These are phyloP conservation scores for Serrognathus titanus DNA, from an alignment of 2,888 invertebrate species.

Conservation along the genomic window DNA sequence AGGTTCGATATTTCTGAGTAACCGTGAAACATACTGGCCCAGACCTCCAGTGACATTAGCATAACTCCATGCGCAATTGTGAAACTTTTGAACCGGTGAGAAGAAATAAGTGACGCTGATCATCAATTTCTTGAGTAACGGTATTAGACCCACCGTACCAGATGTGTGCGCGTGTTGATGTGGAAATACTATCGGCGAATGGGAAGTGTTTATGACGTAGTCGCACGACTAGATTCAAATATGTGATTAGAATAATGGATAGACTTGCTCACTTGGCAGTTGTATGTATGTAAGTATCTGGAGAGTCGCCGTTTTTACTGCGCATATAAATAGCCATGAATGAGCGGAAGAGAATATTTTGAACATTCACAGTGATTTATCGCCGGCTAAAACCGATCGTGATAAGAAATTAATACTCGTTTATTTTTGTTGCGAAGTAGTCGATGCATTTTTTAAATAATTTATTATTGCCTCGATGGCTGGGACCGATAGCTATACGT, in stretches of 20 bases:
- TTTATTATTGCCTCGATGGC: neutral
- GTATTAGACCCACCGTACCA: conserved; percentile 13
- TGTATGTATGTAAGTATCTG: neutral
- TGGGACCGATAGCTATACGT: neutral
- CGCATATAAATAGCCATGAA: conserved; percentile 12
- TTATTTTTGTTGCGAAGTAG: neutral
- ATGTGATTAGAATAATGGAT: conserved; percentile 13
- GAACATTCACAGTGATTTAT: neutral
- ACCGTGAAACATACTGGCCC: conserved; percentile 21
- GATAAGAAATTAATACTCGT: neutral
- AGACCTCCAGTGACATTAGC: conserved; percentile 6
- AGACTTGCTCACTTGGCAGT: neutral
- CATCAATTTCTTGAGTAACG: conserved; percentile 17
- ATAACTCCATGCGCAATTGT: conserved; percentile 6
- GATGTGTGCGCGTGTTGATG: conserved; percentile 10
- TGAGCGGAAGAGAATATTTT: conserved; percentile 3
- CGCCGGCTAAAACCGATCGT: neutral
- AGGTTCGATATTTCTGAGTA: conserved; percentile 9
- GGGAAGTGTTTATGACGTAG: conserved; percentile 3
- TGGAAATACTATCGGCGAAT: conserved; percentile 13
- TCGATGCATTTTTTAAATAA: neutral
- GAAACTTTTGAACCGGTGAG: conserved; percentile 8
- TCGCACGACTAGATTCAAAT: conserved; percentile 11
- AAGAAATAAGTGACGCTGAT: conserved; percentile 10
- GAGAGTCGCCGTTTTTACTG: conserved; percentile 5